Conservation (phyloP, 2,888 invertebrate species). For the Piscicola geometra region DNA sequence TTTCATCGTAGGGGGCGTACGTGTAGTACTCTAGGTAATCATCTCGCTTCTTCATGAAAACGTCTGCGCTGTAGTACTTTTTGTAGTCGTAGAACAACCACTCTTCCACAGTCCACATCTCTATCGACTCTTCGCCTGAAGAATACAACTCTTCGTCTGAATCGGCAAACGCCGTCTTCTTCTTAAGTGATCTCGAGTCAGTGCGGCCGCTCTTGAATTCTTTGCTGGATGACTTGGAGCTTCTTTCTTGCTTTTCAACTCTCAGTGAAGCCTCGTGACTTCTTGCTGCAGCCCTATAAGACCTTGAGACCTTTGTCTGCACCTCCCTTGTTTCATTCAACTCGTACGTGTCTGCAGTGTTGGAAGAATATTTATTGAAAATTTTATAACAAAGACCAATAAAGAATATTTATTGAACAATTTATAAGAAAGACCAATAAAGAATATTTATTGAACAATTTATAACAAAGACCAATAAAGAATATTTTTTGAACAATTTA, state of each 20-base stretch:
- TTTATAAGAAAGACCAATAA: background rate
- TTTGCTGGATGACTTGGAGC: too few relatives aligned
- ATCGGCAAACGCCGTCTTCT: background rate
- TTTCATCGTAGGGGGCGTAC: constrained; percentile 26
- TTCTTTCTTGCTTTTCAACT: too few relatives aligned
- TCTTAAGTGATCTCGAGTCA: background rate
- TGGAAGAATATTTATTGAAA: background rate
- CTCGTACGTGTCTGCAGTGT: constrained; percentile 23
- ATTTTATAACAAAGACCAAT: background rate
- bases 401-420: background rate
- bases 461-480: background rate
- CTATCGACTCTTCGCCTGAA: constrained; percentile 33
- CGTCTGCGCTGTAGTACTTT: constrained; percentile 16
- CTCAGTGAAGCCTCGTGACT: background rate
- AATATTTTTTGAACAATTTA: background rate
- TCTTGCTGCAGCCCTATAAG: background rate
- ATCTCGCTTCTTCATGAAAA: constrained; percentile 24
- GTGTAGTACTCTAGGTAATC: constrained; percentile 6
- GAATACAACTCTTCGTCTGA: constrained; percentile 28
- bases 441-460: background rate
- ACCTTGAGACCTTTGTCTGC: background rate
- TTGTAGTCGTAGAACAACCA: constrained; percentile 29
- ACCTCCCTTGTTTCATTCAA: constrained; percentile 4
- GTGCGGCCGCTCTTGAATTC: background rate
- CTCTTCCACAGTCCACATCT: constrained; percentile 30